Evolutionary conservation across 2,797 vertebrate genomes (phyloP).

Genomic region (Menidia menidia): DNA sequence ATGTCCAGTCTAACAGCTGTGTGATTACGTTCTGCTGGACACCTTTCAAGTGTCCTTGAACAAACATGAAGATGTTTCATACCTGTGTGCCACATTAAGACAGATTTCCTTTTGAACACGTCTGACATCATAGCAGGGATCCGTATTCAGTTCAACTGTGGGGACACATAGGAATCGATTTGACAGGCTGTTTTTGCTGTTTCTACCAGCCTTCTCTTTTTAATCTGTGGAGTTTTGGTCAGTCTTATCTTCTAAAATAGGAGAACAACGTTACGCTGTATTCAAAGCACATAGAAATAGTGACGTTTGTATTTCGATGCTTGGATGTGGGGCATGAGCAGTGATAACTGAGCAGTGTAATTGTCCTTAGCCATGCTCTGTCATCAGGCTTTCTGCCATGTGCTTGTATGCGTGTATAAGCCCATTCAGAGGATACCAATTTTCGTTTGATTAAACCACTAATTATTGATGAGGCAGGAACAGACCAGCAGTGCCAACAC

Average conservation of each 20-base stretch:
- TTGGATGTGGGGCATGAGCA: slow-evolving; percentile 10
- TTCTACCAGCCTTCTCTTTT: not conserved
- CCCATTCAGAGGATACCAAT: slow-evolving; percentile 41
- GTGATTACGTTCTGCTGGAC: too few relatives aligned
- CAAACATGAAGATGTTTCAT: too few relatives aligned
- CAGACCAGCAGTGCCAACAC: slow-evolving; percentile 42
- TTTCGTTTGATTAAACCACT: slow-evolving; percentile 62
- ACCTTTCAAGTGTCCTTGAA: too few relatives aligned
- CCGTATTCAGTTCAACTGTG: too few relatives aligned
- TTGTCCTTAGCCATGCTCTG: slow-evolving; percentile 55
- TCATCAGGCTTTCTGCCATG: slow-evolving; percentile 39
- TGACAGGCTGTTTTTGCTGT: not conserved
- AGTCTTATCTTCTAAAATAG: too few relatives aligned
- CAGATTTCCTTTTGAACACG: too few relatives aligned
- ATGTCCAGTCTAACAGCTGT: too few relatives aligned
- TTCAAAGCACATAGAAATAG: slow-evolving; percentile 44
- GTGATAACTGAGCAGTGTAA: slow-evolving; percentile 41
- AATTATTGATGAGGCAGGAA: slow-evolving; percentile 57
- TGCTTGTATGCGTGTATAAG: slow-evolving; percentile 5
- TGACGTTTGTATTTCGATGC: slow-evolving; percentile 9
- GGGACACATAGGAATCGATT: too few relatives aligned
- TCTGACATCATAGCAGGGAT: too few relatives aligned
- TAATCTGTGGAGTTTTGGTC: not conserved
- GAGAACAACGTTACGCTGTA: slow-evolving; percentile 17
- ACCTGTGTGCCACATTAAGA: too few relatives aligned